Evolutionary conservation across 1,140 invertebrate species (phyloP), one percentile per base, ranked within the genome.

Genomic region (Drosophila gunungcola): DNA sequence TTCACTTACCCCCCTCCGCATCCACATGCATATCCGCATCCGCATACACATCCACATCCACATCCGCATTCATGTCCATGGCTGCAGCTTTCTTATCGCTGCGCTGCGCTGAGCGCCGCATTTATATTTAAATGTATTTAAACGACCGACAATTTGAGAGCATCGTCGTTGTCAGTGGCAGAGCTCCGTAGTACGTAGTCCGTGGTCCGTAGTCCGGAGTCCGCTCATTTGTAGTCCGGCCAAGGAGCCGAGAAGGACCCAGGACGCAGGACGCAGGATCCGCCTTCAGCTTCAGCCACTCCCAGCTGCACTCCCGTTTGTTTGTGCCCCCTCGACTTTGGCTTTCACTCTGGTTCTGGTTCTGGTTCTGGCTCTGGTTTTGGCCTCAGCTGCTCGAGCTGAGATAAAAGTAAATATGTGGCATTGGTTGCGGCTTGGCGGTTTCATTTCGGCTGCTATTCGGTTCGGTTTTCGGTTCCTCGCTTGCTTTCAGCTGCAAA

Each of bases 81-180:
- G 39, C 73, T 77, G 74, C 48, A 11, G 48, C 61, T 73, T 82
- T 78, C 83, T 88, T 86, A 88, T 88, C 84, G 78, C 55, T 16
- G 57, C 64, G 45, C 58, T 51, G 70, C 21, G 52, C 52, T 48
- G 61, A 57, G 48, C 58, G 48, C 62, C 79, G 84, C 82, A 86
- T 81, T 86, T 90, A 84, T 90, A 89, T 89, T 90, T 89, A 90
- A 89, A 89, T 89, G 80, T 90, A 89, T 89, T 89, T 89, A 89
- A 89, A 85, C 85, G 84, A 89, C 84, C 84, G 85, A 89, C 84
- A 90, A 89, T 89, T 89, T 89, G 84, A 77, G 48, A 89, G 80
- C 84, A 74, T 89, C 85, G 73, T 73, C 73, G 73, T 83, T 80
- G 83, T 77, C 78, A 75, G 82, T 32, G 56, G 43, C 53, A 58